Evolutionary conservation across 2,797 vertebrate genomes (phyloP).

Genomic region (Cynopterus sphinx): DNA sequence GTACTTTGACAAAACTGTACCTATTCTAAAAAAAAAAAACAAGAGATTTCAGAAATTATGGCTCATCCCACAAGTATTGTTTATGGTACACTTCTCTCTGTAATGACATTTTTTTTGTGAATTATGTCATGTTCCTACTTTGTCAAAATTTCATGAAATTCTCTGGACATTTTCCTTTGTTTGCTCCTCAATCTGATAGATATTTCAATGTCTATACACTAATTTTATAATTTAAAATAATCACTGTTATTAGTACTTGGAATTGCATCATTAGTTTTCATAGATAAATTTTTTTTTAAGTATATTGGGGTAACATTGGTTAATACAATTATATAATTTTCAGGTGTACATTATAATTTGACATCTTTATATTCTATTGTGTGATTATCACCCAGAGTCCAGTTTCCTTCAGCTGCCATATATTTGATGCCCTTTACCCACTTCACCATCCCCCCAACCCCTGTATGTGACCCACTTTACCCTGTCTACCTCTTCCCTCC

Average conservation of each 20-base stretch:
- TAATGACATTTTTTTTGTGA: neutral
- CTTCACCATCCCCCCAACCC: too few species aligned
- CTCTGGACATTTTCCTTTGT: conserved; percentile 53
- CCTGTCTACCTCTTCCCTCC: too few species aligned
- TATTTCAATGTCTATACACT: neutral
- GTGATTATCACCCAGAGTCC: too few species aligned
- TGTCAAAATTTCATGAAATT: neutral
- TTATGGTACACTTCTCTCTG: neutral
- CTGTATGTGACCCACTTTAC: too few species aligned
- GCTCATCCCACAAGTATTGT: conserved; percentile 1
- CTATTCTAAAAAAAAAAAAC: conserved; percentile 60
- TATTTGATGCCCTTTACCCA: too few species aligned
- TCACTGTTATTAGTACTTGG: neutral
- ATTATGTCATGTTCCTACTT: neutral
- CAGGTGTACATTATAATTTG: too few species aligned
- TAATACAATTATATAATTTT: too few species aligned
- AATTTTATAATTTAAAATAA: neutral
- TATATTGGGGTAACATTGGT: too few species aligned
- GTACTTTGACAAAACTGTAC: neutral
- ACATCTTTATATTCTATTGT: too few species aligned
- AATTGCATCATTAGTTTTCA: neutral
- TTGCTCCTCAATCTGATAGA: neutral
- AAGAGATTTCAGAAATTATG: conserved; percentile 53
- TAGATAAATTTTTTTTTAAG: neutral
- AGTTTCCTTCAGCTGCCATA: too few species aligned